Base-by-base conservation (phyloP, 2,797 vertebrate genomes). In the Steatocranus sp. region DNA sequence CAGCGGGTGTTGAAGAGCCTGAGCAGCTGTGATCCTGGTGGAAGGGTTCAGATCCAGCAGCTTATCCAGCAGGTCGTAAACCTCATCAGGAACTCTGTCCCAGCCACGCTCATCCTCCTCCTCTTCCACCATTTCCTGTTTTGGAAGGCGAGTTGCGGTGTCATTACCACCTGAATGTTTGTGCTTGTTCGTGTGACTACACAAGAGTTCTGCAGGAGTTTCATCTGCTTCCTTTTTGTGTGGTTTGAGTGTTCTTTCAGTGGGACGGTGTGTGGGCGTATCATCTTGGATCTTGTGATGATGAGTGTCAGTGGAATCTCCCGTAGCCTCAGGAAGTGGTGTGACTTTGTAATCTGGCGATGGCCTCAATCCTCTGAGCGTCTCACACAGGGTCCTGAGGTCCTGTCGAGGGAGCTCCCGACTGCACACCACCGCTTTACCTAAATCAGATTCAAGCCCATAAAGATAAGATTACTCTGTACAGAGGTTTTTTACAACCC, bases 41-140 rank as follows among this genome's bases (percentile, higher is more conserved):
- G 92, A 96, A 15, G 99, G 99, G 92, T 99, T 99, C 88, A 99
- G 94, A 92, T 99, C 99, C 75, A 99, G 92, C 61, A 99, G 96
- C 90, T 92, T 96, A 93, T 99, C 98, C 81, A 99, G 96, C 27
- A 99, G 96, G 86, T 98, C 94, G 17, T 98, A 99, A 10, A 97
- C 97, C 80, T 97, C 96, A 78, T 98, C 95, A 1, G 99, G 97
- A 79, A 98, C 97, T 3, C 76, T 85, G 91, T 96, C 96, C 98
- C 98, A 99, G 61, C 97, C 97, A 30, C 58, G 46, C 56, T 83
- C 81, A 4, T 90, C 88, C 2, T 88, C 80, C 36, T 80, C 54
- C 54, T 58, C 54, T 32, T 32, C 76, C 5, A 27, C 74, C 75
- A 66, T 51, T 18, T 48, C 76, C 8, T 18, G 73, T 3, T 74